Conservation (phyloP, 37 sponge, comb jelly and placozoan genomes). For the Ephydatia muelleri region DNA sequence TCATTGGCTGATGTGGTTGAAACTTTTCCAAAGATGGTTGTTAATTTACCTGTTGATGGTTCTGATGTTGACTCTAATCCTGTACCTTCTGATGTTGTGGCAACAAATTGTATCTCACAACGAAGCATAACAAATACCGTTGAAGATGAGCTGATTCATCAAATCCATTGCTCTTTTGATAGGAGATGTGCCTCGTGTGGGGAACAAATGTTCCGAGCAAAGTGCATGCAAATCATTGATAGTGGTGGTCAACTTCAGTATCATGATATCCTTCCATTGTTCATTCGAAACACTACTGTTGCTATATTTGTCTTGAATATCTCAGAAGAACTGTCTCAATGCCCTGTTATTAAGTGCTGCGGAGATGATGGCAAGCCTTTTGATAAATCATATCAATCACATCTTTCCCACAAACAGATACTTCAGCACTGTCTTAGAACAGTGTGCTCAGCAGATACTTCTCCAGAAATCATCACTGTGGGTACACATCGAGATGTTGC, state of each 20-base stretch:
- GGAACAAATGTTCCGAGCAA: neutral
- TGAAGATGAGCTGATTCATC: neutral
- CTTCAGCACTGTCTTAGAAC: too few relatives aligned
- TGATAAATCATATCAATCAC: neutral
- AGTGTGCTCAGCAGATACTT: too few relatives aligned
- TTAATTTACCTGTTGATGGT: neutral
- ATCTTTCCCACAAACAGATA: too few relatives aligned
- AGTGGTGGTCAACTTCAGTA: constrained; percentile 41
- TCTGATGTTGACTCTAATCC: too few relatives aligned
- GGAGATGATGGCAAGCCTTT: constrained; percentile 3
- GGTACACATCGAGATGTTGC: too few relatives aligned
- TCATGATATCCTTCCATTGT: constrained; percentile 24
- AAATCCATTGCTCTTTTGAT: neutral
- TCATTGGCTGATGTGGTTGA: neutral
- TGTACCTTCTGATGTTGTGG: neutral
- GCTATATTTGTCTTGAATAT: constrained; percentile 19
- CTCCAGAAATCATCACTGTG: too few relatives aligned
- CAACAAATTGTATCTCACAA: too few relatives aligned
- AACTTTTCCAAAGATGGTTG: neutral
- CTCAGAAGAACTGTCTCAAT: neutral
- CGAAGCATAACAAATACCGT: too few relatives aligned
- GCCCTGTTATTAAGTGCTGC: constrained; percentile 3
- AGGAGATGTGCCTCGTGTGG: neutral
- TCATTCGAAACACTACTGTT: neutral
- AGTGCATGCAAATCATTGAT: neutral